Conservation (phyloP, 1,140 invertebrate genomes). For the Pseudomyrmex dendroicus region DNA sequence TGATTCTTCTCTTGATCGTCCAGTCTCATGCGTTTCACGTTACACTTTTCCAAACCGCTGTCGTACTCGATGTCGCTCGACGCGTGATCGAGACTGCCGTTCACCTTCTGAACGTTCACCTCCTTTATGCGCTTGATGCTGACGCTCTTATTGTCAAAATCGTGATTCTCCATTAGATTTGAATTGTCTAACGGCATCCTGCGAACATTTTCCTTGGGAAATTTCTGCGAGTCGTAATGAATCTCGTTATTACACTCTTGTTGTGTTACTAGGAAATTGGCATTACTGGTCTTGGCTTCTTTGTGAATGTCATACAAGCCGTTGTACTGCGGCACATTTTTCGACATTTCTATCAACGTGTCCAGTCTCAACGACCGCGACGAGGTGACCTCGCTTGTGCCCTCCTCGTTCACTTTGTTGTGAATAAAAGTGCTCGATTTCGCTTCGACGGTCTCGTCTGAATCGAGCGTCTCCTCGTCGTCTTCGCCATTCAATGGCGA, state of each 20-base stretch:
- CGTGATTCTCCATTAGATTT: conserved; percentile 83
- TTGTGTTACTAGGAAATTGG: conserved; percentile 87
- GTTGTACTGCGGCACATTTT: conserved; percentile 69
- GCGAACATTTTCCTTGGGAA: conserved; percentile 84
- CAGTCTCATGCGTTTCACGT: conserved; percentile 84
- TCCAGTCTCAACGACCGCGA: conserved; percentile 68
- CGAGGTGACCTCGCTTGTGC: conserved; percentile 41
- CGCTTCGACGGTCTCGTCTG: conserved; percentile 78
- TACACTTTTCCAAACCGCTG: conserved; percentile 80
- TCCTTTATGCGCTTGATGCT: conserved; percentile 85
- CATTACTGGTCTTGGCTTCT: conserved; percentile 88
- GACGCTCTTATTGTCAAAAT: conserved; percentile 83
- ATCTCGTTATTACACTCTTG: conserved; percentile 86
- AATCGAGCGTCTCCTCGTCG: conserved; percentile 78
- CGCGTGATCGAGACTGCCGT: conserved; percentile 74
- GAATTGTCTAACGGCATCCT: conserved; percentile 82
- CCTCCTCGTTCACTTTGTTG: conserved; percentile 77
- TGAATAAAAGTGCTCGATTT: conserved; percentile 79
- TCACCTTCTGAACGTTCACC: conserved; percentile 82
- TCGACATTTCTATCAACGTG: conserved; percentile 76
- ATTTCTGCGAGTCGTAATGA: conserved; percentile 88
- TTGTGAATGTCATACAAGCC: conserved; percentile 87
- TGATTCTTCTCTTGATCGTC: conserved; percentile 85
- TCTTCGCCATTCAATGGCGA: conserved; percentile 77
- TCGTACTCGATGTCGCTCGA: conserved; percentile 81